phyloP scores from a whole-genome alignment of 2,888 invertebrate species.

The Tetragonisca angustula region DNA sequence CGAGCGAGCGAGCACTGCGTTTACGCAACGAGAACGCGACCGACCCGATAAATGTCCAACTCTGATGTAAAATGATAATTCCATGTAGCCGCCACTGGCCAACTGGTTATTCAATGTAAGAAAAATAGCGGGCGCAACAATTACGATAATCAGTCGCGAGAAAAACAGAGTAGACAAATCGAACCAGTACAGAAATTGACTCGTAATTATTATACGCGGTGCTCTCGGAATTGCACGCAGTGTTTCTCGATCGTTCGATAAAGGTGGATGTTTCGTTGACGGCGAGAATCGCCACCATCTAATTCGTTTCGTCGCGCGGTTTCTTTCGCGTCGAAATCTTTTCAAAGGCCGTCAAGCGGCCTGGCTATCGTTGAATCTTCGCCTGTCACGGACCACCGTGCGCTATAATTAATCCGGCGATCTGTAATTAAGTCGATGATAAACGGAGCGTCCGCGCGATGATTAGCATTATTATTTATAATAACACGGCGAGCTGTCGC shows the following conservation, averaged over 20 bases:
- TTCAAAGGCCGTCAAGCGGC: not conserved
- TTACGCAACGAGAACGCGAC: not conserved
- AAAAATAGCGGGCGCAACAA: not conserved
- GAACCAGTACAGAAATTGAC: slow-evolving; percentile 1
- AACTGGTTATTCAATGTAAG: slow-evolving; percentile 1
- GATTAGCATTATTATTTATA: slow-evolving; percentile 74
- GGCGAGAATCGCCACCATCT: not conserved
- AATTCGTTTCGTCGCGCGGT: slow-evolving; percentile 4
- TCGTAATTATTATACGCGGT: slow-evolving; percentile 1
- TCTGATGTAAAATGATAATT: not conserved
- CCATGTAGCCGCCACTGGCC: not conserved
- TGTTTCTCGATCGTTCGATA: not conserved
- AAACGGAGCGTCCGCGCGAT: slow-evolving; percentile 64
- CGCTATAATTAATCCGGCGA: slow-evolving; percentile 66
- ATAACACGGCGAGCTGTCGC: slow-evolving; percentile 67
- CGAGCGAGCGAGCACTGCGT: too few relatives aligned
- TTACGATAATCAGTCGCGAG: not conserved
- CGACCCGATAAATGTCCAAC: not conserved
- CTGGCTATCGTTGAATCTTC: slow-evolving; percentile 38
- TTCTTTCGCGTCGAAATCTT: slow-evolving; percentile 17
- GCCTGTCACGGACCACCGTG: slow-evolving; percentile 49
- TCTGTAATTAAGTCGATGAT: slow-evolving; percentile 73
- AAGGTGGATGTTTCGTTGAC: not conserved
- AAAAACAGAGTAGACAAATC: not conserved
- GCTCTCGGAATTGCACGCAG: not conserved